Base-by-base conservation (phyloP, 2,888 invertebrate species). In the Patella pellucida region DNA sequence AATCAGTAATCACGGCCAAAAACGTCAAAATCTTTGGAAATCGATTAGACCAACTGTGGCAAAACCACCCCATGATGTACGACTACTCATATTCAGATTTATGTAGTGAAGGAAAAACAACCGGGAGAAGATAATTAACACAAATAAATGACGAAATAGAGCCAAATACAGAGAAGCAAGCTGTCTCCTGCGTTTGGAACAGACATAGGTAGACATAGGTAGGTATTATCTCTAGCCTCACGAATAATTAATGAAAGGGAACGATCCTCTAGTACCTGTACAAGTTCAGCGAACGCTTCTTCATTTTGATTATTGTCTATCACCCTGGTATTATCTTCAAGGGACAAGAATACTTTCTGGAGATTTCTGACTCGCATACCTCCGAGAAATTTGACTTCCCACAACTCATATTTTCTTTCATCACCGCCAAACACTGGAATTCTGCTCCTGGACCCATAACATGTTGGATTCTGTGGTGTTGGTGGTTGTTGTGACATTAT, bases 221-320 rank as follows among this genome's bases (percentile, higher is more conserved):
- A n/a, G n/a, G n/a, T n/a, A n/a, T 83, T 77, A 68, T 83, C 73
- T 11, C 14, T 50, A 15, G 80, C 81, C 70, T 81, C 83, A 12
- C 79, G 16, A 72, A 82, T 83, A 3, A 82, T 68, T 5, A 82
- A 56, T 7, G 75, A 76, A 7, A 82, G 70, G 41, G 76, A 78
- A 52, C 70, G 76, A 56, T 81, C 82, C 71, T 83, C 82, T 5
- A 81, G 56, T 41, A 73, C 71, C 56, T 83, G 81, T 12, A 81
- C 77, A 1, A 83, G 69, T 68, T 83, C 80, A 11, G 78, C 79
- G 71, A 56, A 81, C 1, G 78, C 81, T 68, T 79, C 75, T 52
- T 73, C 83, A 71, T 83, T 82, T 72, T 78, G 77, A 14, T 56
- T 78, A n/a, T 15, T 41, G 52, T 74, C 75, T 23, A 73, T 72